Percentiles rank a stretch among this genome's conserved stretches.
Evolutionary conservation across 2,797 vertebrate genomes (phyloP).

Genomic region (Acanthurus lineatus): DNA sequence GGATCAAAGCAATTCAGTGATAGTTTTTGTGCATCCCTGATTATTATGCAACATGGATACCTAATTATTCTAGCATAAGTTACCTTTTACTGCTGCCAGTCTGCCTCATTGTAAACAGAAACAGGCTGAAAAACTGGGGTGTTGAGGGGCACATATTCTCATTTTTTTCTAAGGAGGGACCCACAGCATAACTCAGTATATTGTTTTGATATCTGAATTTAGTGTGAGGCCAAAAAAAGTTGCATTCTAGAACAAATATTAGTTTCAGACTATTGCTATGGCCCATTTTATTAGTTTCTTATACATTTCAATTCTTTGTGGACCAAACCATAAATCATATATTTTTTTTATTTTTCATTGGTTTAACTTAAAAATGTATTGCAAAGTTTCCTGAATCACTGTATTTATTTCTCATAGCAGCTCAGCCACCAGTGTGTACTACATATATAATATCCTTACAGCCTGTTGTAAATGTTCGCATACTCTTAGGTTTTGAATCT

Average conservation of each 20-base stretch:
- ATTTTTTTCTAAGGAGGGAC: too few species aligned
- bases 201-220: too few species aligned
- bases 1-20: background rate
- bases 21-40: background rate
- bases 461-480: background rate
- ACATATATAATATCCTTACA: background rate
- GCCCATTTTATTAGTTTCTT: background rate
- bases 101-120: background rate
- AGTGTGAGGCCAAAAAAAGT: too few species aligned
- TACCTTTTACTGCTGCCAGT: background rate
- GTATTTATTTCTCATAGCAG: constrained; percentile 13
- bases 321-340: background rate
- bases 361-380: background rate
- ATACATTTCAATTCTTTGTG: background rate
- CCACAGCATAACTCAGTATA: too few species aligned
- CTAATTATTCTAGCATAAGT: too few species aligned
- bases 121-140: background rate
- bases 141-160: too few species aligned
- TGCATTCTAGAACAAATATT: too few species aligned
- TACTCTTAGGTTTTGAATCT: background rate
- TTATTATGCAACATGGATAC: background rate
- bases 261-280: background rate
- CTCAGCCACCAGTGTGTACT: background rate
- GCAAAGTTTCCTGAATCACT: background rate
- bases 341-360: too few species aligned